Base-by-base conservation (phyloP, 2,113 vertebrate species). In the Triplophysa siluroides region DNA sequence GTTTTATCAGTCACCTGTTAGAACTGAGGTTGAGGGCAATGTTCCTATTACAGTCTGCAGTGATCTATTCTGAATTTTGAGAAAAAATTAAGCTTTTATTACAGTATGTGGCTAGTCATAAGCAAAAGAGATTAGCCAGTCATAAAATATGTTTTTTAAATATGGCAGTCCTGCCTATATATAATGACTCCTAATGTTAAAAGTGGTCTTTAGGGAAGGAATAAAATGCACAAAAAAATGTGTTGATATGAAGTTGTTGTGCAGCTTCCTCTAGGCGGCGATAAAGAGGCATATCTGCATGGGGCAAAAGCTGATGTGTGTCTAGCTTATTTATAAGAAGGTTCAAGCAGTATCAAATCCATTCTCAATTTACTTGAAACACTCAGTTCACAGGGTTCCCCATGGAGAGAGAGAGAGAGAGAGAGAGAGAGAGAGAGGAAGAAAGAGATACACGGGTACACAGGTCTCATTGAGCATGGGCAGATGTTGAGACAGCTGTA, bases 401-500 rank as follows among this genome's bases (percentile, higher is more conserved):
- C 72, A 23, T 5, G 52, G 74, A 52, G 61, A 65, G 61, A 47
- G 33, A 58, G 52, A 56, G 9, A 14, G 23, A 72, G 47, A 23
- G 16, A 63, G 18, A 52, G 58, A 21, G n/a, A 21, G 5, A 10
- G 8, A 61, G 58, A 60, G 56, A n/a, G 56, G 18, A 18, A 60
- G 56, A 10, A 18, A n/a, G 56, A 60, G 56, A 14, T 38, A 38
- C 33, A 7, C 0, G 58, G 45, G 41, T 62, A 41, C 62, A 76
- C 50, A 24, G 43, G 19, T 54, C 52, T 76, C 80, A 79, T 78
- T 76, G 67, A 79, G 71, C 19, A 29, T 10, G 3, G 77, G 62
- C 79, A 86, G 85, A 83, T 86, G 85, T 80, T 72, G 50, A 66
- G 47, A 80, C 85, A 84, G 73, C 54, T 83, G 79, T 12, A 21